Evolutionary conservation across 2,113 vertebrate genomes (phyloP), one percentile per base, ranked within the genome.

Genomic region (Oncorhynchus masou): DNA sequence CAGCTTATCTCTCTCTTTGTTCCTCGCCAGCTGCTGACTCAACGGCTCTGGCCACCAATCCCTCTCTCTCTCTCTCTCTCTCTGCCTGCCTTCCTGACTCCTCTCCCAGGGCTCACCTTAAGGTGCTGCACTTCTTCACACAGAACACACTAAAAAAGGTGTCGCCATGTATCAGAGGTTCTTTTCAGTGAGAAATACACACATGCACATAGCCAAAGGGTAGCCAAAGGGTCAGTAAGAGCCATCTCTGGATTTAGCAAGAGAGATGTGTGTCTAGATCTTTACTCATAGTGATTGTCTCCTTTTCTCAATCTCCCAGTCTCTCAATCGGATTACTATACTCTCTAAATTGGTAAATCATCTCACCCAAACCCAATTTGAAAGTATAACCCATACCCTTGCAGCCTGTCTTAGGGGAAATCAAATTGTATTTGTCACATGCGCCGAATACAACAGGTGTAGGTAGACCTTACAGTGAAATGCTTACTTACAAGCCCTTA

Each of bases 61-160:
- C 39, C 39, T 82, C 39, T 25, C 54, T 54, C 51, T 16, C 80
- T 9, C 39, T 82, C 39, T 25, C 54, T 54, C 51, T 1, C 51
- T 19, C 1, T 54, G 49, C 16, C 51, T 54, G 12, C 51, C 51
- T 16, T 19, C 74, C 27, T n/a, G 70, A 31, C 20, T 76, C 75
- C 70, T 73, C 51, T 54, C 51, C 51, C 51, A 9, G 3, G 51
- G 22, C 67, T 31, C 59, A 74, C 59, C 60, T 27, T 9, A 51
- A 20, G n/a, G 25, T 65, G 64, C 39, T 45, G 39, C 65, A 8
- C 29, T 77, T 78, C 76, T 80, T 74, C 67, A 74, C 80, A 84
- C 84, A 77, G 74, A 81, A 82, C 83, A 84, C 88, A 89, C 86
- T 70, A 88, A 19, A 84, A 88, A 5, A 84, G 80, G 68, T 72